Evolutionary conservation across 2,888 invertebrate genomes (phyloP), one percentile per base, ranked within the genome.

Genomic region (Mimachlamys varia): DNA sequence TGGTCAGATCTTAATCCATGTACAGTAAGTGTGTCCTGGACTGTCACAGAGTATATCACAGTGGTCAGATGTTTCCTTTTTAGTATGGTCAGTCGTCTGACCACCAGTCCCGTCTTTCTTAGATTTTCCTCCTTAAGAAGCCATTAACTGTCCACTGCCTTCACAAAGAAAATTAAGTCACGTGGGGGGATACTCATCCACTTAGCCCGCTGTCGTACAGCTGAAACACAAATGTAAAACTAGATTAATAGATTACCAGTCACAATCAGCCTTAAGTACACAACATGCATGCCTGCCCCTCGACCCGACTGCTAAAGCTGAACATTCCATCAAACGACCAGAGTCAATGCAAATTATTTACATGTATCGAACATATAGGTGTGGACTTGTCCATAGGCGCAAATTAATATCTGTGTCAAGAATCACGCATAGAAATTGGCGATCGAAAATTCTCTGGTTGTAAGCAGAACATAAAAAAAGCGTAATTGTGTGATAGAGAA

Each of bases 301-400:
- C 33, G 33, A 33, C 76, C 33, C 33, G 76, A 76, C 27, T 27
- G 10, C 76, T 33, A 27, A 76, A 76, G 76, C 15, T 13, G 76
- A 33, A 76, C 76, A 76, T 76, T 76, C 76, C 76, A 76, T 76
- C 76, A 76, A 76, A 76, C 13, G 33, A 33, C 33, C 2, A 76
- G 27, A 76, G 76, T 76, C 76, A 76, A 76, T 76, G 76, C 76
- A 76, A 76, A 27, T 76, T 33, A 76, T 76, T 76, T 76, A 62
- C 62, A 62, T 27, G 62, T 62, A 76, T 76, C 76, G 33, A 76
- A 76, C 15, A 76, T 33, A 33, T 76, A 76, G 76, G 33, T 76
- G 76, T 33, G 33, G 10, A 76, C 76, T 22, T 33, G 33, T 33
- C 76, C 33, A 27, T 76, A 76, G 76, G 76, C 22, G 2, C 76